phyloP scores from a whole-genome alignment of 1,140 invertebrate genomes.

The Aphelenchoides fujianensis region DNA sequence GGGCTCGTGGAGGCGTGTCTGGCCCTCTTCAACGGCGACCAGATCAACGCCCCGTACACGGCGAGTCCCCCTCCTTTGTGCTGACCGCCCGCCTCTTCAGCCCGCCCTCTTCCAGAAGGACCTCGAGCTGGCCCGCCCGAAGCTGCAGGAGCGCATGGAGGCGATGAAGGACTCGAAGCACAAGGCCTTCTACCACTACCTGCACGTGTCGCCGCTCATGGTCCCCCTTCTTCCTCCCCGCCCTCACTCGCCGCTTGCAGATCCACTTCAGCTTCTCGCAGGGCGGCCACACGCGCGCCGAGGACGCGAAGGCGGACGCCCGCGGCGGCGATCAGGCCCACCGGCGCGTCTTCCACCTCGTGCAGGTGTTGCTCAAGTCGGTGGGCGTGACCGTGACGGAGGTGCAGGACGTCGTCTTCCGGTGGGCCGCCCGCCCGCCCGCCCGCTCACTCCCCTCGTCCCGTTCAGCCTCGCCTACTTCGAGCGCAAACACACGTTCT shows the following conservation, averaged over 20 bases:
- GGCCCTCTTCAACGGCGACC: slow-evolving; percentile 71
- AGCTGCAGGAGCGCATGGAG: slow-evolving; percentile 59
- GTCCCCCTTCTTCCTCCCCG: too few species aligned
- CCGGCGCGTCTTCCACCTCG: slow-evolving; percentile 61
- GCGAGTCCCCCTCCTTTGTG: slow-evolving; percentile 16
- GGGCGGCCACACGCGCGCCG: slow-evolving; percentile 66
- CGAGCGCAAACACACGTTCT: slow-evolving; percentile 81
- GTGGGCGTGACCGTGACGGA: slow-evolving; percentile 77
- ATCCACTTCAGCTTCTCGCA: slow-evolving; percentile 76
- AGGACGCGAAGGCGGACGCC: neutral
- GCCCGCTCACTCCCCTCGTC: slow-evolving; percentile 35
- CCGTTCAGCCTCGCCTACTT: slow-evolving; percentile 87
- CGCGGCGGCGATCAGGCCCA: neutral
- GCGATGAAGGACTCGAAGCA: slow-evolving; percentile 67
- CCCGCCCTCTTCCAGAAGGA: slow-evolving; percentile 63
- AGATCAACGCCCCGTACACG: slow-evolving; percentile 60
- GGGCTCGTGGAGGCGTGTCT: slow-evolving; percentile 84
- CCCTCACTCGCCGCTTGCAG: neutral
- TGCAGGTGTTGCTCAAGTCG: slow-evolving; percentile 84
- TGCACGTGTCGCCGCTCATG: slow-evolving; percentile 95
- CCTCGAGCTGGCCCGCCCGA: slow-evolving; percentile 52
- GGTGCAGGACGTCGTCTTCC: slow-evolving; percentile 97
- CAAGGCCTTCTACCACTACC: slow-evolving; percentile 89
- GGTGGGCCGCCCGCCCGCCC: slow-evolving; percentile 59
- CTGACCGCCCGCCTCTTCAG: neutral